Base-by-base conservation (phyloP, 2,113 vertebrate genomes). In the Canis aureus region DNA sequence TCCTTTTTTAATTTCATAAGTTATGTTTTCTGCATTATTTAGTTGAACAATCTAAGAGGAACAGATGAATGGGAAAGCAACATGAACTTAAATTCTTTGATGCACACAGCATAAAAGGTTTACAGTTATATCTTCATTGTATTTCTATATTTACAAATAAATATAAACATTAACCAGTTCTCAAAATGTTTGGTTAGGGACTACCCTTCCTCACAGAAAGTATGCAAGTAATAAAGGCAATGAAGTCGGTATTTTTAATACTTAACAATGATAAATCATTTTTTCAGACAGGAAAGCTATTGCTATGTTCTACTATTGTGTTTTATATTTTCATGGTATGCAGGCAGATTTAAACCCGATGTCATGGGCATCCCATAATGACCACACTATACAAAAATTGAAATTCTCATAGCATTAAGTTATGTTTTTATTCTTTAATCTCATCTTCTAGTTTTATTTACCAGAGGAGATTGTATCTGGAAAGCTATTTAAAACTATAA, bases 401-500 rank as follows among this genome's bases (percentile, higher is more conserved):
- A 69, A 81, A 57, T 88, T 96, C 60, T 78, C 67, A 43, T 7
- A 57, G n/a, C n/a, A 80, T 84, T 38, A 53, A 11, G 69, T 0
- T 12, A 95, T 9, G 38, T 74, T 97, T 96, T 96, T 83, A 95
- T 96, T 0, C 12, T 81, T 87, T 16, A 2, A 64, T 38, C 0
- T 49, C 59, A 82, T 85, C 88, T 96, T 69, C 66, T 22, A 96
- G 89, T 92, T 97, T 96, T 64, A 1, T n/a, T 94, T 67, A 69
- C 51, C 0, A 4, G 81, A 93, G 97, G 95, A 97, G 0, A 0
- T 1, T 1, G 1, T 38, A 95, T 93, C 97, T 97, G 97, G 89
- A 91, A 97, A 98, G 84, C 25, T 84, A 64, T 73, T 98, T 97
- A 97, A 89, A 98, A 88, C 12, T 23, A 74, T 90, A 87, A 11